These are phyloP conservation scores for Sakesphorus luctuosus DNA, from an alignment of 2,113 vertebrate genomes.

Conservation along the genomic window DNA sequence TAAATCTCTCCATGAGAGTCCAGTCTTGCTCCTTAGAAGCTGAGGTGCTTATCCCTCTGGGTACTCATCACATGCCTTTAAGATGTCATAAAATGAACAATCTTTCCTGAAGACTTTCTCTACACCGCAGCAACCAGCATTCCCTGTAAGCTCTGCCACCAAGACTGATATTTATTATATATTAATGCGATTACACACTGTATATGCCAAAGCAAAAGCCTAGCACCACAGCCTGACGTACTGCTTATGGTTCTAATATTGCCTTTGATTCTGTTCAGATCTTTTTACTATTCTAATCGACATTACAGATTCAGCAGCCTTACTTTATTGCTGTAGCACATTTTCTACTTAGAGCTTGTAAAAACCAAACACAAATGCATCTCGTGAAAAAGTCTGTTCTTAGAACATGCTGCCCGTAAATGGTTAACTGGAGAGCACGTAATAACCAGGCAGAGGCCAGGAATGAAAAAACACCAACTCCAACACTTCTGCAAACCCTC, in stretches of 20 bases:
- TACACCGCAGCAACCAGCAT: neutral
- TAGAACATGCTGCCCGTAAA: neutral
- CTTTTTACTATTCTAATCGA: neutral
- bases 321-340: neutral
- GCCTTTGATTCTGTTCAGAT: neutral
- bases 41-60: neutral
- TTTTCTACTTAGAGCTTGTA: neutral
- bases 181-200: neutral
- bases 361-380: neutral
- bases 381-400: neutral
- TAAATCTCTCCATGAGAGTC: neutral
- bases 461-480: constrained; percentile 25
- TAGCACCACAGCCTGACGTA: neutral
- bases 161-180: neutral
- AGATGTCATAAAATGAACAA: neutral
- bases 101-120: neutral
- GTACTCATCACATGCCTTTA: neutral
- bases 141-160: neutral
- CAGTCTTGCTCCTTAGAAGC: neutral
- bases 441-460: neutral
- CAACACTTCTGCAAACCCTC: neutral
- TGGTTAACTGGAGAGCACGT: neutral
- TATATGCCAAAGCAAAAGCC: neutral
- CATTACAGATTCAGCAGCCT: neutral
- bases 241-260: accelerated